Percentiles rank a stretch among this genome's conserved stretches.
phyloP scores from a whole-genome alignment of 1,140 invertebrate species.

The Papilio dardanus region DNA sequence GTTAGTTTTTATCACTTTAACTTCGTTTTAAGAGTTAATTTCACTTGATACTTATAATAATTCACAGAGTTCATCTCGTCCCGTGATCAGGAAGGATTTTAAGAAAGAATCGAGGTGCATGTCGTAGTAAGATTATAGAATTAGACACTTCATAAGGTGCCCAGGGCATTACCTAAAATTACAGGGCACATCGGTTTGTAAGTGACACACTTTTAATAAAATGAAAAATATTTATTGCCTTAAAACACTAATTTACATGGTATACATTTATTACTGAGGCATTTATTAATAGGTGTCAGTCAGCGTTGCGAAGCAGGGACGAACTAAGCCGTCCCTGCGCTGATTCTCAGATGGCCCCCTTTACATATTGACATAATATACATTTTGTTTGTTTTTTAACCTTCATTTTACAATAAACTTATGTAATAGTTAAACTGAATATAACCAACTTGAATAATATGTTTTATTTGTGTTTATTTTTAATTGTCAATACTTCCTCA shows the following conservation, averaged over 20 bases:
- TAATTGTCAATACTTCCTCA: background rate
- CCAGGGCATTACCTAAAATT: too few relatives aligned
- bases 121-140: background rate
- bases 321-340: too few relatives aligned
- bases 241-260: too few relatives aligned
- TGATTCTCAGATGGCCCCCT: too few relatives aligned
- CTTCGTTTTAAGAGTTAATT: background rate
- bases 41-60: background rate
- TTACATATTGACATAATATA: too few relatives aligned
- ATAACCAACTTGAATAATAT: background rate
- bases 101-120: background rate
- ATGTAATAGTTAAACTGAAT: background rate
- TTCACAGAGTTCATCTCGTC: background rate
- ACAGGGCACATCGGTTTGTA: too few relatives aligned
- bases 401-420: background rate
- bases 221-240: too few relatives aligned
- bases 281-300: too few relatives aligned
- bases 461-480: background rate
- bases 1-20: background rate
- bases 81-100: background rate
- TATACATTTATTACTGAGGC: too few relatives aligned
- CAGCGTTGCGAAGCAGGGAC: too few relatives aligned
- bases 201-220: too few relatives aligned
- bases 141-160: background rate
- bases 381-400: too few relatives aligned